Conservation (phyloP, 2,888 invertebrate genomes). For the Tenthredo scrophulariae region DNA sequence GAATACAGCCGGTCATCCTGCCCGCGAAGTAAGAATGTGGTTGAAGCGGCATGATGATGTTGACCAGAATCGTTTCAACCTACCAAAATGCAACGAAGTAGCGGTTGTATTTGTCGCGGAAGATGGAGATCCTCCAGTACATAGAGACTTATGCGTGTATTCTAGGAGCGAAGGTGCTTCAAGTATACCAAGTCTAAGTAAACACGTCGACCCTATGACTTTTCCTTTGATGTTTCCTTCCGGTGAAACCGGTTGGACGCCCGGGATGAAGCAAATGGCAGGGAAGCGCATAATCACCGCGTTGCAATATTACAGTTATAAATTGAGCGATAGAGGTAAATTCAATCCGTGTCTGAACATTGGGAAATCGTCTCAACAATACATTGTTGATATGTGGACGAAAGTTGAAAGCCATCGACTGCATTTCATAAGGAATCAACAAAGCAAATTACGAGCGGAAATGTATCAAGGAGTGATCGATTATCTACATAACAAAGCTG, state of each 20-base stretch:
- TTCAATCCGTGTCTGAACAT: conserved; percentile 52
- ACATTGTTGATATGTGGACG: conserved; percentile 54
- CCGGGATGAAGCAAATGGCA: neutral
- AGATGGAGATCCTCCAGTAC: no score
- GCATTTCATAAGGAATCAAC: conserved; percentile 50
- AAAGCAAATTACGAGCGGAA: conserved; percentile 52
- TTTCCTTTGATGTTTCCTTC: neutral
- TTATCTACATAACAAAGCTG: conserved; percentile 60
- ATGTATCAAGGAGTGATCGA: conserved; percentile 63
- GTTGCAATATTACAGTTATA: conserved; percentile 56
- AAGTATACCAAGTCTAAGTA: no score
- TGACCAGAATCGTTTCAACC: no score
- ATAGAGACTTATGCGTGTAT: no score
- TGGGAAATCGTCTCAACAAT: conserved; percentile 52
- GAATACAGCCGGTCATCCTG: neutral
- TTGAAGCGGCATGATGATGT: neutral
- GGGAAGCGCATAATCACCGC: conserved; percentile 44
- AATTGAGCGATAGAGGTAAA: conserved; percentile 34
- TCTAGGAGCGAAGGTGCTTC: no score
- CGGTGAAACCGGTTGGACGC: neutral
- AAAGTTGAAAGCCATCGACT: conserved; percentile 51
- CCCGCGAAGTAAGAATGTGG: neutral
- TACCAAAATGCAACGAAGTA: neutral
- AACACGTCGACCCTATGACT: neutral
- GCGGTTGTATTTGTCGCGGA: neutral